Conservation (phyloP, 2,888 invertebrate genomes). For the Callyntrura guangdongensis region DNA sequence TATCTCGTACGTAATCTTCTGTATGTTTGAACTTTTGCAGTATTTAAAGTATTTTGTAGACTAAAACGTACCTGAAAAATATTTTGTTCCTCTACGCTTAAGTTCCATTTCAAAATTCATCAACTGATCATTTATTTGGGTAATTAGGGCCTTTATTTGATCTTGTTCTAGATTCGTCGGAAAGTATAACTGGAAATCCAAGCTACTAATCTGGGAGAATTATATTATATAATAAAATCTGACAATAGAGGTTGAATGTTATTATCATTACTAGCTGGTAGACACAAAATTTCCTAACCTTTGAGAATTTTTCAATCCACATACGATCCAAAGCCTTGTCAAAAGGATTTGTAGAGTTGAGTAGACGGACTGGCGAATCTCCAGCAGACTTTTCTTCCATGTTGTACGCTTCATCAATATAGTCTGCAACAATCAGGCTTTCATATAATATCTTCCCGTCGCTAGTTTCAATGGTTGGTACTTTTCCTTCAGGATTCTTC, state of each 20-base stretch:
- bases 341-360: slow-evolving; percentile 87
- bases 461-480: slow-evolving; percentile 86
- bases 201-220: slow-evolving; percentile 40
- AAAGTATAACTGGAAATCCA: slow-evolving; percentile 65
- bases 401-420: slow-evolving; percentile 88
- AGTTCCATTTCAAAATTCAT: slow-evolving; percentile 86
- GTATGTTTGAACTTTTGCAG: neutral
- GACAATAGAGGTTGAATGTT: too few species aligned
- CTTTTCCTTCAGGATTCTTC: slow-evolving; percentile 87
- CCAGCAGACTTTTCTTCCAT: slow-evolving; percentile 79
- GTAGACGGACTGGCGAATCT: slow-evolving; percentile 87
- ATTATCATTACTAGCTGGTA: too few species aligned
- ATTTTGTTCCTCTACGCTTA: slow-evolving; percentile 85
- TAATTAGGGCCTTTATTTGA: slow-evolving; percentile 47
- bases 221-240: too few species aligned
- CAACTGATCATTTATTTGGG: slow-evolving; percentile 83
- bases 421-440: slow-evolving; percentile 88
- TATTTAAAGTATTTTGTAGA: slow-evolving; percentile 18
- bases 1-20: too few species aligned
- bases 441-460: slow-evolving; percentile 87
- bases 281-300: slow-evolving; percentile 84
- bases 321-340: slow-evolving; percentile 91
- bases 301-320: slow-evolving; percentile 89
- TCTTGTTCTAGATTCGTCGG: neutral
- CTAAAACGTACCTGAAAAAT: slow-evolving; percentile 85